Evolutionary conservation across 2,797 vertebrate genomes (phyloP).

Genomic region (Squalus acanthias): DNA sequence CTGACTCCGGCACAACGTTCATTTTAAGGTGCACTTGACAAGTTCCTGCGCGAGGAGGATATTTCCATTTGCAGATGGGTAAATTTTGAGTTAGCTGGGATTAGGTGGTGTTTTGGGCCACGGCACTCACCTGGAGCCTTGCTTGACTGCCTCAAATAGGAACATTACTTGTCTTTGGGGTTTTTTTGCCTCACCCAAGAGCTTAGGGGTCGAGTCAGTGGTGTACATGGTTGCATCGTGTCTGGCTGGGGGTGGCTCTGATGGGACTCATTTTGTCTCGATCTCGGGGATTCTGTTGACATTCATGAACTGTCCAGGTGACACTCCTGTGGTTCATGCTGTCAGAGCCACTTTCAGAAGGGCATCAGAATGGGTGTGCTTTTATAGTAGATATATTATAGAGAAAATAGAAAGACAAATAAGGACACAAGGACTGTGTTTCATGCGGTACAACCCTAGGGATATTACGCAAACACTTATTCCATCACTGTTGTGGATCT

Average conservation of each 20-base stretch:
- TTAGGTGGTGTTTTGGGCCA: background rate
- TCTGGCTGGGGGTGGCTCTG: background rate
- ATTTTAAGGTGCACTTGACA: background rate
- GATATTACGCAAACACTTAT: background rate
- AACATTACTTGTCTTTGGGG: background rate
- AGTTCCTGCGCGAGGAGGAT: background rate
- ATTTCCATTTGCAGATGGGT: background rate
- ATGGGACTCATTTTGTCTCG: background rate
- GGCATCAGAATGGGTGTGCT: background rate
- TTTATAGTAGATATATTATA: background rate
- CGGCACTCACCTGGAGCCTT: background rate
- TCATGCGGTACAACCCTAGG: background rate
- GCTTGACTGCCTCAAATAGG: background rate
- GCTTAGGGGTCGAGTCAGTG: background rate
- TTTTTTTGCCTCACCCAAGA: background rate
- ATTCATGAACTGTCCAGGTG: background rate
- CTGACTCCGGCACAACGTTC: background rate
- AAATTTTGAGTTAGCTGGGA: background rate
- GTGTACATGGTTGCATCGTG: background rate
- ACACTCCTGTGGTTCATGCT: background rate
- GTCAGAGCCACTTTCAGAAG: too few species aligned
- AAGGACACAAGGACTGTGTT: background rate
- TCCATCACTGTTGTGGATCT: background rate
- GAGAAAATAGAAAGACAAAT: background rate
- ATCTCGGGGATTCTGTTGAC: background rate